phyloP scores from a whole-genome alignment of 2,113 vertebrate genomes.

The Ibidorhyncha struthersii region DNA sequence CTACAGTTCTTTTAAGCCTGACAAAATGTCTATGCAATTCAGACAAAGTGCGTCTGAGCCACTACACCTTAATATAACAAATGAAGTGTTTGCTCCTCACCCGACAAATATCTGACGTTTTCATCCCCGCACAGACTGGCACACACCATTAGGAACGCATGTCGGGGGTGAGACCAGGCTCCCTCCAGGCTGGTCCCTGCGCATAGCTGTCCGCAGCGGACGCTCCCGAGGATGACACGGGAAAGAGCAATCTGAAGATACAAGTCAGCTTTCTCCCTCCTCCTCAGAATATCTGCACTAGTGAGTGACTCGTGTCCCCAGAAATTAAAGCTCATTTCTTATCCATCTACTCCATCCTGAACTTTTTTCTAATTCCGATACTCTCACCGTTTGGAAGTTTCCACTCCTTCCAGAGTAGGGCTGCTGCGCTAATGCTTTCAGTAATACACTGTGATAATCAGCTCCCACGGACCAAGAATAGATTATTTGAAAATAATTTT shows the following conservation, averaged over 20 bases:
- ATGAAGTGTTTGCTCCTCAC: not conserved
- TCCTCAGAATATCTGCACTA: not conserved
- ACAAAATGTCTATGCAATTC: not conserved
- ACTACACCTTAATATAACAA: not conserved
- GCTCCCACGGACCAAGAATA: fast-evolving
- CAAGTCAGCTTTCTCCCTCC: not conserved
- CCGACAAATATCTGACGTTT: not conserved
- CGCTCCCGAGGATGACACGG: not conserved
- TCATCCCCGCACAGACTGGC: not conserved
- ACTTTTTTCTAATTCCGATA: not conserved
- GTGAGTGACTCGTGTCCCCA: not conserved
- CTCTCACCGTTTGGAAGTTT: not conserved
- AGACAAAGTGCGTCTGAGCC: not conserved
- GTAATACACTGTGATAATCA: not conserved
- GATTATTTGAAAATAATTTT: not conserved
- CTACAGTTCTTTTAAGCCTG: not conserved
- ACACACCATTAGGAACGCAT: not conserved
- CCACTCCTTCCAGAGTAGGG: not conserved
- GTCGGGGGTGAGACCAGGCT: not conserved
- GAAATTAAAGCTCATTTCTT: not conserved
- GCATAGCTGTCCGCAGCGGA: not conserved
- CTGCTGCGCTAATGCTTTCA: not conserved
- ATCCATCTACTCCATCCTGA: not conserved
- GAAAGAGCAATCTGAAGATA: too few species aligned
- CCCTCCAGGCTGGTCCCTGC: not conserved